Evolutionary conservation across 2,113 vertebrate species (phyloP), one percentile per base, ranked within the genome.

Genomic region (Sminthopsis crassicaudata): DNA sequence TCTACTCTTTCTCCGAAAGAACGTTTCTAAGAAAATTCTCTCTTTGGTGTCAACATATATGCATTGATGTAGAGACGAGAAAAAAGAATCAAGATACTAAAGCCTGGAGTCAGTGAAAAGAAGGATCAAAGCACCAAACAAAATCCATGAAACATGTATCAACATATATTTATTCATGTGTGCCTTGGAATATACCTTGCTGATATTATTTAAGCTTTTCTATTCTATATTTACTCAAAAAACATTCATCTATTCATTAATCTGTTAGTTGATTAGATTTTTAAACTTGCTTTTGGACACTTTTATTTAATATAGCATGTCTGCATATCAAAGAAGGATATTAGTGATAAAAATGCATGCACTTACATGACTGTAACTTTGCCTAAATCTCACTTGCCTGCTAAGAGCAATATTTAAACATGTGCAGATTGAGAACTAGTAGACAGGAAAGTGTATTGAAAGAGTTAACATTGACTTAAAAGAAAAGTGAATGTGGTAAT

Each of bases 381-480:
- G 0, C n/a, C 67, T 60, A 10, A 0, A 25, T 30, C 67, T 53
- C 25, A 30, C n/a, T 50, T 91, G 46, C 24, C 24, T 90, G 5
- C 95, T 27, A 46, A 54, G 90, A 91, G 52, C 92, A 25, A 2
- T 23, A 51, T 60, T 1, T 6, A 27, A 36, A 46, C 27, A 60
- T 67, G 92, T 95, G 91, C 48, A 92, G 95, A 94, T 92, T 89
- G 1, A 93, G 95, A 94, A 50, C 30, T 94, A 57, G 36, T 89
- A 93, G 89, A 95, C 93, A 94, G 92, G 88, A 96, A 84, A 60
- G 94, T 97, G 96, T 96, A 93, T 90, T 92, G 96, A 96, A 95
- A 98, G 95, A 98, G 97, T 97, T 98, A 98, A 98, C 95, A 95
- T 54, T 98, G 97, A 96, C 97, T 97, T 97, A 97, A 98, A 98